These are phyloP conservation scores for Trichogramma evanescens DNA, from an alignment of 2,888 invertebrate species.

Conservation along the genomic window DNA sequence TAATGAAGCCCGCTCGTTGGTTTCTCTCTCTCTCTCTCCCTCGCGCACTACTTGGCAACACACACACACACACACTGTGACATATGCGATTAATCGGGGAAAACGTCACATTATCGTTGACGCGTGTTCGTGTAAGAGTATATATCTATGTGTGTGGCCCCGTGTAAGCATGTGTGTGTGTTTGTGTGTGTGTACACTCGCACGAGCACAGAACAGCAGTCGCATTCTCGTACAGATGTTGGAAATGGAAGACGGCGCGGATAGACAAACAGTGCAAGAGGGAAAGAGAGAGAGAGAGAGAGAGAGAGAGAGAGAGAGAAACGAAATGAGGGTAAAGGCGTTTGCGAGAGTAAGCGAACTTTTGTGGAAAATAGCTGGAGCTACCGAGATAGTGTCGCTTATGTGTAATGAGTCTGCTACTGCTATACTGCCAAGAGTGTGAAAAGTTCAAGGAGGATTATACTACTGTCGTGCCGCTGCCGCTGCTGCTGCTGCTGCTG, in stretches of 20 bases:
- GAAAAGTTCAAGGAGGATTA: too few relatives aligned
- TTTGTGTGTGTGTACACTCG: background rate
- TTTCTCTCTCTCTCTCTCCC: too few relatives aligned
- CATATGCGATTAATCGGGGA: slow-evolving; percentile 12
- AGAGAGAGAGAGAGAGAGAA: slow-evolving; percentile 7
- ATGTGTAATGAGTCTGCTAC: too few relatives aligned
- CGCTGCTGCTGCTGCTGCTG: too few relatives aligned
- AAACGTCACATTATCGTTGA: slow-evolving; percentile 14
- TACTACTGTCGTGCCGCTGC: too few relatives aligned
- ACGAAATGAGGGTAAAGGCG: slow-evolving; percentile 1
- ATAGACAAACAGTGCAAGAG: background rate
- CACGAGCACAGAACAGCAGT: background rate
- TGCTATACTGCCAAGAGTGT: too few relatives aligned
- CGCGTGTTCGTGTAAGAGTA: slow-evolving; percentile 2
- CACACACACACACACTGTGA: background rate
- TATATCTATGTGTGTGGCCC: background rate
- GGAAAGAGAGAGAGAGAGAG: slow-evolving; percentile 6
- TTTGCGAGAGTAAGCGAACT: background rate
- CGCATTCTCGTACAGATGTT: background rate
- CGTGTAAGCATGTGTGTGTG: background rate
- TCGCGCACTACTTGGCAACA: too few relatives aligned
- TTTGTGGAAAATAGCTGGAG: background rate
- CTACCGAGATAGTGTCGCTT: too few relatives aligned
- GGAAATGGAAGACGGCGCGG: slow-evolving; percentile 6
- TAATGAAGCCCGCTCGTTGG: slow-evolving; percentile 12